Conservation (phyloP, 2,113 vertebrate species). For the Oreotrochilus melanogaster region DNA sequence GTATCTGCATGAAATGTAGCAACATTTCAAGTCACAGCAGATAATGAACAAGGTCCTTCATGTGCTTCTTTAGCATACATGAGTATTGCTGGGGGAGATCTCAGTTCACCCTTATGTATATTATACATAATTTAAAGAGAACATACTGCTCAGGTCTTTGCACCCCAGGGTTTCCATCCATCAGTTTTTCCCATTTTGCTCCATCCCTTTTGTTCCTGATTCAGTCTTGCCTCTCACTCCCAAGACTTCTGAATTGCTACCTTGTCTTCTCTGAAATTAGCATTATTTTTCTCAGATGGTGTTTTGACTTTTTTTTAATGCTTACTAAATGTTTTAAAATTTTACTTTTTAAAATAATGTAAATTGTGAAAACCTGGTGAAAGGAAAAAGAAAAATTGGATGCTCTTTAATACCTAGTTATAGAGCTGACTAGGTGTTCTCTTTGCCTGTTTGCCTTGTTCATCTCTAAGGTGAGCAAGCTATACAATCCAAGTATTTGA, state of each 20-base stretch:
- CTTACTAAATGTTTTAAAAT: neutral
- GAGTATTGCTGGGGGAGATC: neutral
- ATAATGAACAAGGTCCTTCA: neutral
- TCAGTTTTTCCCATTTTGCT: neutral
- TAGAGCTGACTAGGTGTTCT: neutral
- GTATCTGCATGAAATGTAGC: neutral
- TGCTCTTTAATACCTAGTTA: neutral
- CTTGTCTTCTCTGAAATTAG: neutral
- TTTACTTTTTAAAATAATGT: neutral
- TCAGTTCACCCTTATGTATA: neutral
- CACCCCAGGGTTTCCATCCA: neutral
- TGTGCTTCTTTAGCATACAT: neutral
- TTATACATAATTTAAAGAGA: neutral
- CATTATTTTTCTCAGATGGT: neutral
- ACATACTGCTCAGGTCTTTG: neutral
- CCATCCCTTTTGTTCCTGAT: neutral
- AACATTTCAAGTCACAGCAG: neutral
- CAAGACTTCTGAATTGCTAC: neutral
- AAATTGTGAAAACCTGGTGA: neutral
- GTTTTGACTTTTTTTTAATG: neutral
- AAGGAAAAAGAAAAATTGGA: neutral
- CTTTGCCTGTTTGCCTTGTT: neutral
- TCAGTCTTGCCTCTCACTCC: neutral
- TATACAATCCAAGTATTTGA: neutral
- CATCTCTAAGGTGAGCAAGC: neutral